These are phyloP conservation scores for Brachynemurus nebulosus DNA, from an alignment of 2,888 invertebrate species.

Conservation along the genomic window DNA sequence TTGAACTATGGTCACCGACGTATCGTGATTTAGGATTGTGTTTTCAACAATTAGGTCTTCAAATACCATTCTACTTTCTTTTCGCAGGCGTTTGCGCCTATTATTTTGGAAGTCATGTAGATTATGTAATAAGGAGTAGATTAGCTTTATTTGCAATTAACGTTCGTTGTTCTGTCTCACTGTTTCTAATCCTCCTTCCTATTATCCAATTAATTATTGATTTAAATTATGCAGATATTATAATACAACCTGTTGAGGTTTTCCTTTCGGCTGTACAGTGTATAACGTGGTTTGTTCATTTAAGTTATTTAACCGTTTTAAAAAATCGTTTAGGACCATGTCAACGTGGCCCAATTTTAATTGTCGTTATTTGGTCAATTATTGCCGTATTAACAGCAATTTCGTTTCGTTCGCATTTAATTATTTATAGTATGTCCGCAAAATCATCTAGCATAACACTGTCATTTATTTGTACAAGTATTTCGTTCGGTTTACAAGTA, in stretches of 20 bases:
- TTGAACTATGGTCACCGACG: slow-evolving; percentile 52
- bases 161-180: slow-evolving; percentile 45
- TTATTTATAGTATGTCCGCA: slow-evolving; percentile 29
- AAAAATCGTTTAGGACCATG: slow-evolving; percentile 48
- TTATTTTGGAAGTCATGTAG: slow-evolving; percentile 55
- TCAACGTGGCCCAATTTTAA: slow-evolving; percentile 57
- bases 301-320: slow-evolving; percentile 55
- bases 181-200: slow-evolving; percentile 51
- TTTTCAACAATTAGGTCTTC: slow-evolving; percentile 70
- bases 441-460: slow-evolving; percentile 27
- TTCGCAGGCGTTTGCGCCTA: slow-evolving; percentile 69
- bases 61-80: slow-evolving; percentile 58
- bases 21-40: slow-evolving; percentile 69
- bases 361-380: slow-evolving; percentile 55
- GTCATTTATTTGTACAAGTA: slow-evolving; percentile 45
- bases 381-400: slow-evolving; percentile 52
- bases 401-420: slow-evolving; percentile 50
- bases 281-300: slow-evolving; percentile 70
- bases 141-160: slow-evolving; percentile 48
- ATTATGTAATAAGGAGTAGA: slow-evolving; percentile 46
- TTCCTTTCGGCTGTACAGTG: slow-evolving; percentile 55
- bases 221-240: slow-evolving; percentile 35
- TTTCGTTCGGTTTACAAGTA: slow-evolving; percentile 46
- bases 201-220: slow-evolving; percentile 52
- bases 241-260: slow-evolving; percentile 51